Percentiles rank a stretch among this genome's conserved stretches.
Conservation (phyloP, 1,140 invertebrate species). For the Antheraea pernyi region DNA sequence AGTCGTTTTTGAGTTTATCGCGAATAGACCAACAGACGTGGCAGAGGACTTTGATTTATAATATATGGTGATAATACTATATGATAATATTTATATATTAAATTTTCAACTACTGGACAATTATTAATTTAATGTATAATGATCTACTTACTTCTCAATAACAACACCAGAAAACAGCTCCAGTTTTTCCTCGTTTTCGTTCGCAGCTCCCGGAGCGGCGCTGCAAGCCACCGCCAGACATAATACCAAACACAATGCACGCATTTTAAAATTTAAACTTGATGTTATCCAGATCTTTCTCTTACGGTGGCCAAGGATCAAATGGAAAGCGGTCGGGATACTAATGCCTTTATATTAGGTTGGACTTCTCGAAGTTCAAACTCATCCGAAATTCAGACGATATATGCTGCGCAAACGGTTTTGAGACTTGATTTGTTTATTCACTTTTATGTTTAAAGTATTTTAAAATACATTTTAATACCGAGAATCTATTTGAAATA, state of each 20-base stretch:
- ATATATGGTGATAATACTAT: too few relatives aligned
- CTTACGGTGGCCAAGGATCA: conserved; percentile 39
- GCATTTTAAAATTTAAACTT: conserved; percentile 41
- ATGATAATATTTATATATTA: too few relatives aligned
- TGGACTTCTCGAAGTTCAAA: background rate
- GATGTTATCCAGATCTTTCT: conserved; percentile 10
- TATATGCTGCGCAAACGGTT: conserved; percentile 20
- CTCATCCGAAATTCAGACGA: conserved; percentile 25
- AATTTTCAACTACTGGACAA: too few relatives aligned
- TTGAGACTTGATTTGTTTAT: conserved; percentile 44
- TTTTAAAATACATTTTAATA: background rate
- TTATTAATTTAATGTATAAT: too few relatives aligned
- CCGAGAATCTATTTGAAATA: too few relatives aligned
- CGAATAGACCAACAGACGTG: too few relatives aligned
- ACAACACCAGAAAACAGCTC: conserved; percentile 66
- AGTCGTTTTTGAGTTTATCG: too few relatives aligned
- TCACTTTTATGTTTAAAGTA: background rate
- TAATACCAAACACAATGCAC: conserved; percentile 54
- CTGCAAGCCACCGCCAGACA: conserved; percentile 43
- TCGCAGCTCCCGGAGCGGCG: conserved; percentile 42
- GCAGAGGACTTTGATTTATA: too few relatives aligned
- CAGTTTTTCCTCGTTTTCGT: conserved; percentile 51
- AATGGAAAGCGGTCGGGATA: conserved; percentile 54
- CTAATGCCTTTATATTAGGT: conserved; percentile 44
- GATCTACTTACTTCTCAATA: conserved; percentile 63